Base-by-base conservation (phyloP, 2,888 invertebrate species). In the Drosophila robusta region DNA sequence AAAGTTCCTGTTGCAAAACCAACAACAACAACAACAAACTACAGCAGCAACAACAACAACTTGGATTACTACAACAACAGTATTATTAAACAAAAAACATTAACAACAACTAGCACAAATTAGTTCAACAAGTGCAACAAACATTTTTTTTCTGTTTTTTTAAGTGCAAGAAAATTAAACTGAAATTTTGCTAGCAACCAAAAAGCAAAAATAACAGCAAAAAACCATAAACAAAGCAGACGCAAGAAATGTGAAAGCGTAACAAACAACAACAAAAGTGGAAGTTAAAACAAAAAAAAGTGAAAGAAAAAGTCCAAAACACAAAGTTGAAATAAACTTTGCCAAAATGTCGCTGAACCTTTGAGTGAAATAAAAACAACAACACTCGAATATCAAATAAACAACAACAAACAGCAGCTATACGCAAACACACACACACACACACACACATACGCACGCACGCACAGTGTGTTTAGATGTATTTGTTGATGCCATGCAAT, bases 401-500 rank as follows among this genome's bases (percentile, higher is more conserved):
- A 64, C 70, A 54, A 24, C 58, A 56, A 60, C 45, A 42, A 55
- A 64, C 49, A 62, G 68, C 44, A 74, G 64, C 52, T 58, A 58
- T 72, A 74, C 55, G n/a, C 56, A 42, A 7, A 14, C 41, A 14
- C 39, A 64, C 74, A 75, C 67, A 70, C 50, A 11, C 4, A 61
- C 74, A 74, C 50, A 18, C 54, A 42, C 9, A 60, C 73, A 75
- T 66, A 69, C 52, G 4, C 12, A 12, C 34, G 34, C 47, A 60
- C 60, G 61, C 41, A 67, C 57, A 62, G 80, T 83, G 86, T 85
- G 77, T 72, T 65, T 67, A 39, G 63, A 71, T 78, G 78, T 79
- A 67, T 83, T 87, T 80, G 84, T 90, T 90, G 91, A 85, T 87
- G 85, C 91, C 88, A 91, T 91, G 92, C 91, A 91, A 92, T 90